Conservation (phyloP, 2,888 invertebrate species). For the Creontiades dilutus region DNA sequence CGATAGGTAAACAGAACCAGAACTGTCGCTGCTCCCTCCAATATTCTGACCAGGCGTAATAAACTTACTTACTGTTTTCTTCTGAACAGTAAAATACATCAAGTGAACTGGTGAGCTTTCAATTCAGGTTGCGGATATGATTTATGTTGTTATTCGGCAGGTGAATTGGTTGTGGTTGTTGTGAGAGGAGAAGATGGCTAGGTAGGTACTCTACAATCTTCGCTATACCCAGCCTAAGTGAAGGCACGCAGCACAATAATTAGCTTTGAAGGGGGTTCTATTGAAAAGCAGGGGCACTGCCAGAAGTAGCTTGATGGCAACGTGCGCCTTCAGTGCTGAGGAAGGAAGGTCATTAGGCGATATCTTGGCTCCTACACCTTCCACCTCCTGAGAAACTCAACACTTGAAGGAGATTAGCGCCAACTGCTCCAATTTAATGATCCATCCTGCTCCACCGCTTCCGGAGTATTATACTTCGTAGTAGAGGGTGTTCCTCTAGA, state of each 20-base stretch:
- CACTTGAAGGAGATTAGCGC: constrained; percentile 28
- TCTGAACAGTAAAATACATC: no score
- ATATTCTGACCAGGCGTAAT: no score
- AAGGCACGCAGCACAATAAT: neutral
- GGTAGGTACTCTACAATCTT: no score
- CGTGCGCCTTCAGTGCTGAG: neutral
- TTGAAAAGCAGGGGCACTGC: neutral
- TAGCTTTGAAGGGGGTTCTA: neutral
- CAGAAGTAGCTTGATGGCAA: constrained; percentile 7
- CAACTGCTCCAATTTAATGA: constrained; percentile 42
- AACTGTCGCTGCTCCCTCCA: no score
- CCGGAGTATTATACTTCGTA: neutral
- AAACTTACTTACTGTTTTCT: no score
- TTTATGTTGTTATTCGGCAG: no score
- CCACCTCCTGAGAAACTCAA: constrained; percentile 24
- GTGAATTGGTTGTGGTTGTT: no score
- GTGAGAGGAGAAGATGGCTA: no score
- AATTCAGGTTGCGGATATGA: no score
- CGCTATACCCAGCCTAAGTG: no score
- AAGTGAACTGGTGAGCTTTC: no score
- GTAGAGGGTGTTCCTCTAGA: neutral
- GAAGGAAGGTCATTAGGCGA: constrained; percentile 39
- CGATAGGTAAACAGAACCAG: no score
- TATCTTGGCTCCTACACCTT: constrained; percentile 27
- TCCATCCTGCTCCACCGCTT: constrained; percentile 6